Base-by-base conservation (phyloP, 2,113 vertebrate species). In the Lucifuga dentata region DNA sequence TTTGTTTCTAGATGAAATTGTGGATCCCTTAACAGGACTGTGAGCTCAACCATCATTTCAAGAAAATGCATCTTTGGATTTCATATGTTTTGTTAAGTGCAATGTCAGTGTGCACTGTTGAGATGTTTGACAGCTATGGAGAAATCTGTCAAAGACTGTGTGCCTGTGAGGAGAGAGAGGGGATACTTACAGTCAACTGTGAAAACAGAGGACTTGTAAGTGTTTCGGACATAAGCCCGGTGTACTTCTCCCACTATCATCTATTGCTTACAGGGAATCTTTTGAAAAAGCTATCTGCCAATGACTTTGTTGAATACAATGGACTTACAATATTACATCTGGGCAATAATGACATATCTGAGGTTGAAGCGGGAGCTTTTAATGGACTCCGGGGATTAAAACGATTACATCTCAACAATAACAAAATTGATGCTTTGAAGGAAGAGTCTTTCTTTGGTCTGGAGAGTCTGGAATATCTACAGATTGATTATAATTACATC, bases 401-500 rank as follows among this genome's bases (percentile, higher is more conserved):
- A 83, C 93, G 97, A 84, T 84, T 99, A 48, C 97, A 98, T 85
- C 85, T 99, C 50, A 99, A 99, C 90, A 99, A 98, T 60, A 99
- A 99, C 90, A 98, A 96, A 89, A 91, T 99, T 57, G 95, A 98
- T 88, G 90, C 94, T 80, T 79, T 99, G 77, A 93, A 94, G 48
- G 96, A 97, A 86, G 95, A 97, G 72, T 94, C 95, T 48, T 98
- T 99, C 81, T 88, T 93, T 56, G 98, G 97, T 50, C 93, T 99
- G 55, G 97, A 98, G 76, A 95, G 91, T 91, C 90, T 99, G 92
- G 96, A 99, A 84, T 99, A 99, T 85, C 92, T 99, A 76, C 98
- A 99, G 80, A 92, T 98, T 9, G 98, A 99, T 93, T 98, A 98
- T 84, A 99, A 99, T 92, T 98, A 96, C 50, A 96, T 99, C 84